Evolutionary conservation across 2,888 invertebrate species (phyloP), one percentile per base, ranked within the genome.

Genomic region (Dynastes tityus): DNA sequence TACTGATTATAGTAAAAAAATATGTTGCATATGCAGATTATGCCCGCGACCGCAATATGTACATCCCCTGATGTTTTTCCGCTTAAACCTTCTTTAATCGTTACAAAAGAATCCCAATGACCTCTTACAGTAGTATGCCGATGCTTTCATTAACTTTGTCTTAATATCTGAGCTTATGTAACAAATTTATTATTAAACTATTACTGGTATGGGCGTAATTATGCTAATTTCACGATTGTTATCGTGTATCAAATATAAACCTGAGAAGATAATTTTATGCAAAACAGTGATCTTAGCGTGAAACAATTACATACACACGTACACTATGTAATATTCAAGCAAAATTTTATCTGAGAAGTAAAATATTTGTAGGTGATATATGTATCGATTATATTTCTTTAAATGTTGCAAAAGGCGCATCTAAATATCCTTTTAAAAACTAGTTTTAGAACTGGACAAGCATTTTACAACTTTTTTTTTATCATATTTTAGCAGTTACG

Each of bases 111-210:
- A 68, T 29, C 13, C 27, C 8, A 29, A 9, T 51, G 29, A 68
- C 9, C 1, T 16, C 3, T 51, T 8, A 11, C 11, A 45, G 45
- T 11, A 11, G 2, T 45, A 11, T 45, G 45, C 11, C 11, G 45
- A 45, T 8, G 45, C 8, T 45, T 45, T 45, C 8, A 8, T 45
- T 45, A 45, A 45, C 11, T 45, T 45, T 45, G 8, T 8, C 8
- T 45, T 45, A 45, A 45, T 63, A 4, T 29, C 11, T 11, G 63
- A 63, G 11, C 29, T 68, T 68, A 68, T 51, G 68, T 68, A 68
- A 68, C 51, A 4, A 1, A 40, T 68, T 68, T 68, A 51, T 68
- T 68, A 68, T 68, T 68, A 68, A 68, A 68, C 29, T 49, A 49
- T 68, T 68, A 53, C 51, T 16, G 68, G 13, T 29, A 51, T 1